Evolutionary conservation across 2,888 invertebrate genomes (phyloP).

Genomic region (Lingula anatina): DNA sequence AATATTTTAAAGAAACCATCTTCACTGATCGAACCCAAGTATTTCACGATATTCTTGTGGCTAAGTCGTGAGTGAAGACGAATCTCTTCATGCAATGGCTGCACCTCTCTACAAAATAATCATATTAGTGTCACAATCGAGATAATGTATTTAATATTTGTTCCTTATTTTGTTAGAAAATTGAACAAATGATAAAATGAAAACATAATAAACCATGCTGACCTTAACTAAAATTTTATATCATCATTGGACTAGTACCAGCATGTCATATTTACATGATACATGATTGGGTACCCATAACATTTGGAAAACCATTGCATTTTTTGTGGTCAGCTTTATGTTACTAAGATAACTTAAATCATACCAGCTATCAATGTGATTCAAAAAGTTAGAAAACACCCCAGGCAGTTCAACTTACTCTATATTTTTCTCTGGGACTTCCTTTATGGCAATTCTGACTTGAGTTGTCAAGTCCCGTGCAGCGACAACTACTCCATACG

Average conservation of each 20-base stretch:
- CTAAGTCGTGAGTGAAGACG: conserved; percentile 90
- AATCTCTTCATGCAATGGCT: conserved; percentile 98
- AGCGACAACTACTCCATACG: conserved; percentile 92
- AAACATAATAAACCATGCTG: too few relatives aligned
- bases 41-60: conserved; percentile 96
- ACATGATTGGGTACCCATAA: background rate
- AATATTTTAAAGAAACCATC: conserved; percentile 96
- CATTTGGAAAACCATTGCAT: background rate
- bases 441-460: conserved; percentile 93
- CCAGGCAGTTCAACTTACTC: conserved; percentile 64
- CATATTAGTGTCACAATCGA: too few relatives aligned
- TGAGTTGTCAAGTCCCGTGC: conserved; percentile 90
- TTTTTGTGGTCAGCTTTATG: too few relatives aligned
- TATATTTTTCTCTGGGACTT: conserved; percentile 92
- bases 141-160: too few relatives aligned
- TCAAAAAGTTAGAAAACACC: too few relatives aligned
- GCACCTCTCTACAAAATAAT: conserved; percentile 71
- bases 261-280: background rate
- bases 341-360: too few relatives aligned
- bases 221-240: too few relatives aligned
- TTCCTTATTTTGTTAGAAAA: too few relatives aligned
- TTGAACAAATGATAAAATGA: too few relatives aligned
- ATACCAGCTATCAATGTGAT: too few relatives aligned
- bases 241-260: too few relatives aligned
- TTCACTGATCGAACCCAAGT: conserved; percentile 90